Conservation (phyloP, 1,140 invertebrate genomes). For the Holotrichia oblita region DNA sequence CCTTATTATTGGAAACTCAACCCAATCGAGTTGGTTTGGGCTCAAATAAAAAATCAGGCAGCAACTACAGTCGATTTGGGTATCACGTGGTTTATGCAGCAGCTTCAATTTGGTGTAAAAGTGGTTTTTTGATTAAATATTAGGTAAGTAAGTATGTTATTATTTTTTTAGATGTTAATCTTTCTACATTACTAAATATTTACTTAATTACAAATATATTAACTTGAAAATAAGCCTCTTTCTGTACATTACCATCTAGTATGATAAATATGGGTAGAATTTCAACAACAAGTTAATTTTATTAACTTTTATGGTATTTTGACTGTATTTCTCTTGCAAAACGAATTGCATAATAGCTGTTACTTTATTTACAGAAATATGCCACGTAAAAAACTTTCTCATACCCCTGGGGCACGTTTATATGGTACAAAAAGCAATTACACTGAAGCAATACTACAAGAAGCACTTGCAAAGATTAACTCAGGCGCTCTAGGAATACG, state of each 20-base stretch:
- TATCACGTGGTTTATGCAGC: too few species aligned
- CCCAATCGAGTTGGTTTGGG: too few species aligned
- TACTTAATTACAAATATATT: not conserved
- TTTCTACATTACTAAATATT: not conserved
- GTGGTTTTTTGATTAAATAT: too few species aligned
- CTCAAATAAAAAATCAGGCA: too few species aligned
- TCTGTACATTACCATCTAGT: not conserved
- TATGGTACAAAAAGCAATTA: not conserved
- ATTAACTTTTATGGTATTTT: slow-evolving; percentile 6
- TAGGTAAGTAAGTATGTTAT: too few species aligned
- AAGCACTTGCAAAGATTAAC: slow-evolving; percentile 2
- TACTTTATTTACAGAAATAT: not conserved
- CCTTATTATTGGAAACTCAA: too few species aligned
- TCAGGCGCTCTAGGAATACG: not conserved
- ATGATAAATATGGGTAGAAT: not conserved
- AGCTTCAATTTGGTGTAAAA: too few species aligned
- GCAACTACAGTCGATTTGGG: too few species aligned
- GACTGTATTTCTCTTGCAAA: not conserved
- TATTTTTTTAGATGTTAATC: not conserved
- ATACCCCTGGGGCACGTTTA: not conserved
- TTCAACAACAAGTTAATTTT: not conserved
- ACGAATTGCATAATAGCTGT: not conserved
- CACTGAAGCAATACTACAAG: not conserved
- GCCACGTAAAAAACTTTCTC: slow-evolving; percentile 1
- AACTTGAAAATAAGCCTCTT: not conserved